phyloP scores from a whole-genome alignment of 2,797 vertebrate species.

The Anguilla megastoma region DNA sequence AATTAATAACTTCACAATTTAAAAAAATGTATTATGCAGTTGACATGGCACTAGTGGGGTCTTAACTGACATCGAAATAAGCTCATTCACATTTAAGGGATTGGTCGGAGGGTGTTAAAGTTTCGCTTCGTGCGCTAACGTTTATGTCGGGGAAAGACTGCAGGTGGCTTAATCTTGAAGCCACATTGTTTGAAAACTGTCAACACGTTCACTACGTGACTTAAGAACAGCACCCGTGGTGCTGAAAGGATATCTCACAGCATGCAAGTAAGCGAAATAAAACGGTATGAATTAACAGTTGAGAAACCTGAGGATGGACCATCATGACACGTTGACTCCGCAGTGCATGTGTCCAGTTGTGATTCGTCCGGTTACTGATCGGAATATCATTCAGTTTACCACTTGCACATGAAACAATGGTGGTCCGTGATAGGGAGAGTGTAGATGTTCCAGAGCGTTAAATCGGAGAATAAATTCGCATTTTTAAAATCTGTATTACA shows the following conservation, averaged over 20 bases:
- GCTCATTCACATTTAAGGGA: background rate
- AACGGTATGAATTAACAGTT: background rate
- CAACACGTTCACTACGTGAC: background rate
- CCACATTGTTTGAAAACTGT: conserved; percentile 6
- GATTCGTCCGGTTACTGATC: background rate
- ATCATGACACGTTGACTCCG: background rate
- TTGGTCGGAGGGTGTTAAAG: conserved; percentile 12
- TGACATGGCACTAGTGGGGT: background rate
- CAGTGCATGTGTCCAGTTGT: background rate
- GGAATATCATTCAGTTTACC: background rate
- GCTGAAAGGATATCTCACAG: conserved; percentile 31
- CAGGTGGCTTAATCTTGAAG: background rate
- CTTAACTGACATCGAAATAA: background rate
- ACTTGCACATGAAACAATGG: background rate
- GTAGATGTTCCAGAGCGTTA: too few species aligned
- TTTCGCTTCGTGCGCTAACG: background rate
- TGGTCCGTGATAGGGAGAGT: background rate
- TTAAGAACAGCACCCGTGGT: conserved; percentile 27
- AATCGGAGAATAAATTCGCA: too few species aligned
- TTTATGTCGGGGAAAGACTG: background rate
- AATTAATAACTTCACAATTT: conserved; percentile 24
- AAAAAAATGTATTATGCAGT: background rate
- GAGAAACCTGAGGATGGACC: background rate
- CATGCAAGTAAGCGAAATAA: background rate
- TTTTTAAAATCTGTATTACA: too few species aligned